Evolutionary conservation across 2,797 vertebrate species (phyloP).

Genomic region (Sebastes variabilis): DNA sequence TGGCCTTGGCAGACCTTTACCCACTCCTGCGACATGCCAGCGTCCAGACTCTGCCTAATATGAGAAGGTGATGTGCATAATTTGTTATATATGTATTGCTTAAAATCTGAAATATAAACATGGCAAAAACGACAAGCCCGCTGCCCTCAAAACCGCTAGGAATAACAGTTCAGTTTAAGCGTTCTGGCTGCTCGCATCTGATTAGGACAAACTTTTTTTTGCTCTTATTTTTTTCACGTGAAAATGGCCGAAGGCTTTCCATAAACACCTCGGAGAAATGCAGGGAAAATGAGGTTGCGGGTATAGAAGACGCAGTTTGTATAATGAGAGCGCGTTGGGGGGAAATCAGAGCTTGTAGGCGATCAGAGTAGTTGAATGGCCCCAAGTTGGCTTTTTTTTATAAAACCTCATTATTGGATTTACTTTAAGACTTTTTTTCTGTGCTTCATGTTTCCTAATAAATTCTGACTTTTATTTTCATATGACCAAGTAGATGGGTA

Average conservation of each 20-base stretch:
- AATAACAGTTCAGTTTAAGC: constrained; percentile 74
- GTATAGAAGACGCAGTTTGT: constrained; percentile 44
- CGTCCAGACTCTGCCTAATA: constrained; percentile 76
- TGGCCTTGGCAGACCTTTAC: constrained; percentile 76
- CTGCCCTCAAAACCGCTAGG: constrained; percentile 72
- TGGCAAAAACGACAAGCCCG: constrained; percentile 66
- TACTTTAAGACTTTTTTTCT: constrained; percentile 22
- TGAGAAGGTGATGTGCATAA: constrained; percentile 83
- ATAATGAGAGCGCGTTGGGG: constrained; percentile 53
- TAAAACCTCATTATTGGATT: constrained; percentile 58
- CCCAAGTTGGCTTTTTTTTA: constrained; percentile 17
- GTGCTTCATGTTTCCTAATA: constrained; percentile 34
- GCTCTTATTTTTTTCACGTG: constrained; percentile 43
- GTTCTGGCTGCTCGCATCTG: constrained; percentile 67
- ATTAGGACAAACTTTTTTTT: constrained; percentile 68
- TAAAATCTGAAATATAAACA: constrained; percentile 77
- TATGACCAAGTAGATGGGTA: constrained; percentile 17
- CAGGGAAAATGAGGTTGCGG: constrained; percentile 62
- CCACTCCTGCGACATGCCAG: constrained; percentile 62
- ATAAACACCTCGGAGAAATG: constrained; percentile 73
- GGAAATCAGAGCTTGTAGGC: constrained; percentile 40
- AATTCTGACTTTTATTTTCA: constrained; percentile 40
- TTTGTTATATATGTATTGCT: constrained; percentile 81
- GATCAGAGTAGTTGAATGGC: constrained; percentile 15
- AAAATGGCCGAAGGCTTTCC: constrained; percentile 72